Evolutionary conservation across 2,797 vertebrate species (phyloP), one percentile per base, ranked within the genome.

Genomic region (Crossoptilon crossoptilon): DNA sequence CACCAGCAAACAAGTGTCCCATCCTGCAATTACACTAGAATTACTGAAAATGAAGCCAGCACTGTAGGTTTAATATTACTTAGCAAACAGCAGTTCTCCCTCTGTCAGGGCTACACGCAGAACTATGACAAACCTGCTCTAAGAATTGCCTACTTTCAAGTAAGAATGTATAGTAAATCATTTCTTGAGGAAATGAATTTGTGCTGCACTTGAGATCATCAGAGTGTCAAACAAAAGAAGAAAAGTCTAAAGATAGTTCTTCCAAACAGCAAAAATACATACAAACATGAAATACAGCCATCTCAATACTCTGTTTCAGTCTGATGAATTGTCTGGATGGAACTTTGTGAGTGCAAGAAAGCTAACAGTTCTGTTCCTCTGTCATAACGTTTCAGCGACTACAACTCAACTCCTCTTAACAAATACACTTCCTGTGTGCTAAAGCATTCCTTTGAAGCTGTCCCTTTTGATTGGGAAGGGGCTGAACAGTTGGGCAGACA

Each of bases 71-170:
- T 87, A 72, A 85, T 51, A 49, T n/a, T 78, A 31, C 35, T 80
- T 49, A 76, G 82, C 23, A 90, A 88, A 82, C 48, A 86, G 58
- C 35, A 76, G 73, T 59, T 90, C 22, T 90, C 39, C 41, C 56
- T 56, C 84, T 87, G 66, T 27, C 70, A 92, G 73, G 43, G 72
- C 80, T 73, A 86, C 58, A 66, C 70, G 69, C 77, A 91, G 58
- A 90, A 71, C 71, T 83, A 84, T 23, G 87, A 91, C 92, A 95
- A 95, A 63, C 22, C 41, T 75, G 13, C 43, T 86, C 31, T 81
- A 78, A 90, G 51, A 91, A 86, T 75, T 58, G 39, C 59, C 76
- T 83, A 48, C 59, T 69, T 95, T 94, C 63, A 92, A 53, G 46
- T 88, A 64, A 92, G 91, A 91, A 86, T 60, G 48, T 33, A 44